These are phyloP conservation scores for Charaxes varanes DNA, from an alignment of 1,140 invertebrate genomes.

Conservation along the genomic window DNA sequence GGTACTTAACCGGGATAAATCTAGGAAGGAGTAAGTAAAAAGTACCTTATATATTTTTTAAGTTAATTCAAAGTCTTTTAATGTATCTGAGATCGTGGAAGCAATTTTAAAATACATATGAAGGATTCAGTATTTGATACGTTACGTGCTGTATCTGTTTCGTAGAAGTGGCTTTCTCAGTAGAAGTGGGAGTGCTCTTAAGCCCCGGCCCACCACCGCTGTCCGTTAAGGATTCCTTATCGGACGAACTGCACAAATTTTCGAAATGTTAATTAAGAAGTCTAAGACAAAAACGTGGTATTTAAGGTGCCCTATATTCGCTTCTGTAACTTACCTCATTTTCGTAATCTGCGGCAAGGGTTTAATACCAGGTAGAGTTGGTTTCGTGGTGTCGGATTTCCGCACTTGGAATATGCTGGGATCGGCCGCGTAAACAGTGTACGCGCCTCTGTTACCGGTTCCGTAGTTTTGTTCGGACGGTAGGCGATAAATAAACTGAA, in stretches of 20 bases:
- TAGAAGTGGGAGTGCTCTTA: conserved; percentile 49
- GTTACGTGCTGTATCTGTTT: conserved; percentile 53
- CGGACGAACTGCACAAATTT: conserved; percentile 56
- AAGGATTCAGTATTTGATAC: not conserved
- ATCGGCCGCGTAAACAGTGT: conserved; percentile 74
- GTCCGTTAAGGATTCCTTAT: conserved; percentile 70
- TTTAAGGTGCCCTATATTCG: not conserved
- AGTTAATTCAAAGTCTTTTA: too few relatives aligned
- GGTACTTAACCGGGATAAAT: too few relatives aligned
- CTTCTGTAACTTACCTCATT: conserved; percentile 66
- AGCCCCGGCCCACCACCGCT: conserved; percentile 43
- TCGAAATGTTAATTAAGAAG: not conserved
- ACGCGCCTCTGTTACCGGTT: conserved; percentile 74
- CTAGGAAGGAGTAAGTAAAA: too few relatives aligned
- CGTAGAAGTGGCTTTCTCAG: conserved; percentile 39
- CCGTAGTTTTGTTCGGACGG: conserved; percentile 81
- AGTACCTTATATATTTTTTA: too few relatives aligned
- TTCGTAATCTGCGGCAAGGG: conserved; percentile 73
- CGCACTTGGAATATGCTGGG: conserved; percentile 75
- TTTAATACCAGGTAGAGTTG: conserved; percentile 53
- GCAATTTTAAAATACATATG: too few relatives aligned
- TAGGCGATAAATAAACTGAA: conserved; percentile 83
- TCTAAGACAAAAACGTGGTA: not conserved
- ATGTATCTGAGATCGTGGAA: too few relatives aligned
- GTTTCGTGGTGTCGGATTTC: conserved; percentile 50